A percentile compares a stretch with the other conserved stretches of the same genome.
These are phyloP conservation scores for Phoenicopterus ruber DNA, from an alignment of 2,113 vertebrate genomes.

Conservation along the genomic window DNA sequence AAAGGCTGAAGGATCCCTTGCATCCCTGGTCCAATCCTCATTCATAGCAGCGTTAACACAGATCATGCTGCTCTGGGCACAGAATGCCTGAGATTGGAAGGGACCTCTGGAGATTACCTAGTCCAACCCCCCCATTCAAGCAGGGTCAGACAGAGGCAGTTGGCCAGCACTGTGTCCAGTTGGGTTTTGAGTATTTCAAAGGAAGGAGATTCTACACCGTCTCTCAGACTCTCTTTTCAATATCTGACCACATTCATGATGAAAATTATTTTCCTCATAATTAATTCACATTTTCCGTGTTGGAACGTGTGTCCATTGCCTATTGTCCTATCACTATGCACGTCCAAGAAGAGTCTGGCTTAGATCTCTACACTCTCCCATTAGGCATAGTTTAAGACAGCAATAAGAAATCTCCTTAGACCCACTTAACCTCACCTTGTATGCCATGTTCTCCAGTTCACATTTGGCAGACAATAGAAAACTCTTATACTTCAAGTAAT, in stretches of 20 bases:
- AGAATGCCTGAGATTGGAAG: neutral
- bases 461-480: neutral
- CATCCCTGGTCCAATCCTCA: neutral
- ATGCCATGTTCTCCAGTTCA: neutral
- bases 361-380: neutral
- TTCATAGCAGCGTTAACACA: neutral
- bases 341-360: neutral
- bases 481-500: neutral
- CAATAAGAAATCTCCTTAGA: neutral
- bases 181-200: neutral
- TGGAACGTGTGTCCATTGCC: neutral
- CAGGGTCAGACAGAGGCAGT: neutral
- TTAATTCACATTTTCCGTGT: neutral
- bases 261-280: neutral
- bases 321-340: neutral
- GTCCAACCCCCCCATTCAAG: neutral
- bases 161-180: neutral
- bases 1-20: neutral
- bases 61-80: neutral
- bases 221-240: neutral
- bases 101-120: neutral
- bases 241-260: neutral
- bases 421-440: neutral
- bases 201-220: neutral
- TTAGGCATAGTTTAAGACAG: neutral